A percentile compares a stretch with the other conserved stretches of the same genome.
Conservation (phyloP, 2,113 vertebrate genomes). For the Platysternon megacephalum region DNA sequence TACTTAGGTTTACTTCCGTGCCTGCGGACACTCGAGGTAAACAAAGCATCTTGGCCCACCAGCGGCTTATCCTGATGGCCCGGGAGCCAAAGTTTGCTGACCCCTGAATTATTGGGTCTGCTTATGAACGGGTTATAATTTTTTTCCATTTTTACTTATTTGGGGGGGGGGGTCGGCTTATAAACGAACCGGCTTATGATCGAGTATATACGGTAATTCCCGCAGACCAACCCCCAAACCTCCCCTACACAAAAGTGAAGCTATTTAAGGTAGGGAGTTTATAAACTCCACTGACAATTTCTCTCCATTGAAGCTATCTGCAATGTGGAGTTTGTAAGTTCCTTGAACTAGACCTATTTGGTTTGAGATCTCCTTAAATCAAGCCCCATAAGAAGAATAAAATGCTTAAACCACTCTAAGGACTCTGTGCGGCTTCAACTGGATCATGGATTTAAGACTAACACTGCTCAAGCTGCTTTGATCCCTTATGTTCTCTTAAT, state of each 20-base stretch:
- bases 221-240: not conserved
- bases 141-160: too few species aligned
- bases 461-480: conserved; percentile 18
- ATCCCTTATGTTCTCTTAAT: conserved; percentile 23
- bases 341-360: not conserved
- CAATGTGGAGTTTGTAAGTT: not conserved
- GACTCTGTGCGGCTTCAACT: conserved; percentile 5
- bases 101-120: too few species aligned
- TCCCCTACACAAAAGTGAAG: fast-evolving
- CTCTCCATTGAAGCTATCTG: not conserved
- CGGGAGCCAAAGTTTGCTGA: too few species aligned
- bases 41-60: too few species aligned
- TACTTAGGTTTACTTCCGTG: too few species aligned
- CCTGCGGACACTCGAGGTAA: too few species aligned
- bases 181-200: too few species aligned
- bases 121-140: too few species aligned
- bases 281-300: not conserved
- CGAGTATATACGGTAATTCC: not conserved
- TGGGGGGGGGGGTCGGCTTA: too few species aligned
- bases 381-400: conserved; percentile 2
- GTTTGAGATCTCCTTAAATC: not conserved
- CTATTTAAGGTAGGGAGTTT: not conserved
- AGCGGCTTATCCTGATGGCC: too few species aligned
- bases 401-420: conserved; percentile 19
- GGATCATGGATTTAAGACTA: conserved; percentile 19